Conservation (phyloP, 1,140 invertebrate species). For the Holcopasites calliopsidis region DNA sequence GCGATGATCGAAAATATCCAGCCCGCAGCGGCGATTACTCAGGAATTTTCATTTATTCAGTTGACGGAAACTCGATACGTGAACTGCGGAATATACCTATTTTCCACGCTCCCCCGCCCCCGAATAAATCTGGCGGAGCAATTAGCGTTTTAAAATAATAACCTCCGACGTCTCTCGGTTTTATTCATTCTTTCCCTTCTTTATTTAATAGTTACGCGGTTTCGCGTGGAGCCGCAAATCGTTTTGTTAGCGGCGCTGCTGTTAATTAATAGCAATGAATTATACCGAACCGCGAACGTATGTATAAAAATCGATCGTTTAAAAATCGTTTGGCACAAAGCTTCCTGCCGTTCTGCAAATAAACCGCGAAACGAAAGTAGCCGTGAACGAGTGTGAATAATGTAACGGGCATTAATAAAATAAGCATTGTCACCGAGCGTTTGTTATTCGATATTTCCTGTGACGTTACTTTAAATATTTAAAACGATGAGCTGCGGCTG, state of each 20-base stretch:
- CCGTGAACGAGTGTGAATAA: not conserved
- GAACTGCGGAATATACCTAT: constrained; percentile 34
- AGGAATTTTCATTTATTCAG: constrained; percentile 43
- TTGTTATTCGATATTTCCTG: not conserved
- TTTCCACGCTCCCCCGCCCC: not conserved
- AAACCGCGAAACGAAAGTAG: not conserved
- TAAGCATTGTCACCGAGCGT: not conserved
- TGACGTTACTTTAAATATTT: not conserved
- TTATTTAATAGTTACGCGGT: not conserved
- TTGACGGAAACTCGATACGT: constrained; percentile 33
- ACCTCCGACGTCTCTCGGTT: not conserved
- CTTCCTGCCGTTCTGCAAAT: not conserved
- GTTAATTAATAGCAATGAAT: constrained; percentile 12
- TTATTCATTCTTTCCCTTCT: constrained; percentile 7
- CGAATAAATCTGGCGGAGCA: constrained; percentile 14
- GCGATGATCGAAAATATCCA: constrained; percentile 20
- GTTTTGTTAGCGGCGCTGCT: not conserved
- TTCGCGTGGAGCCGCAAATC: not conserved
- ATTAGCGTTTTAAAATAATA: constrained; percentile 42
- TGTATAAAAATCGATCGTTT: not conserved
- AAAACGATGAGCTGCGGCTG: not conserved
- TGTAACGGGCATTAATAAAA: constrained; percentile 1
- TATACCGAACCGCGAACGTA: not conserved
- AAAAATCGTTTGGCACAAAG: not conserved
- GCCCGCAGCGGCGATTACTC: constrained; percentile 26